Base-by-base conservation (phyloP, 2,888 invertebrate species). In the Colletes collaris region DNA sequence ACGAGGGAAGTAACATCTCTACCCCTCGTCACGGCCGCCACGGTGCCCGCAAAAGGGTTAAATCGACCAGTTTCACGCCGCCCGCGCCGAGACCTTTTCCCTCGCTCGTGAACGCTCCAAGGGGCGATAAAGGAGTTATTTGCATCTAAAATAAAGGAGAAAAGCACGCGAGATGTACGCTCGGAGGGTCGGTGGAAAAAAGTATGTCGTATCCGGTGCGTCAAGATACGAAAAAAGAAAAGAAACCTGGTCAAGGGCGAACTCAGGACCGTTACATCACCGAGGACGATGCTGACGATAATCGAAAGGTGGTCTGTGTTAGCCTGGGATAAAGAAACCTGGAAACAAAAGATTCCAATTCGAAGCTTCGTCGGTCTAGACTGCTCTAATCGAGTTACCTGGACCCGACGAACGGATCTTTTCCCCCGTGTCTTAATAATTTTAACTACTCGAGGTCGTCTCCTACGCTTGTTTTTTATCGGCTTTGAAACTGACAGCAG, bases 221-320 rank as follows among this genome's bases (percentile, higher is more conserved):
- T 2, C 58, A 65, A 56, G 55, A 19, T 52, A 46, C 46, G 65
- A 71, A 75, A 72, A 68, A 75, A 2, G 77, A 77, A 62, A 77
- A 76, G 64, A 75, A 82, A 84, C 76, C 79, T 83, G 84, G 81
- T 81, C 81, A 81, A 81, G 81, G 81, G 76, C 81, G 79, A 69
- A 68, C 62, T 67, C 75, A 76, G 79, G 64, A 71, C 73, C 71
- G 75, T 79, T 83, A 73, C 82, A 73, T 80, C 81, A 80, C 76
- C 76, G 79, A 70, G 76, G 70, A 75, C 74, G 74, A 71, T 35
- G 63, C 56, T 55, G 69, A 64, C 56, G 80, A 73, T 79, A 72
- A 77, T 79, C 79, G 76, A 69, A 69, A 60, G 75, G 50, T 69
- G 59, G 69, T 40, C 59, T 68, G 56, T 37, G 56, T 37, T 40